Percentiles rank a stretch among this genome's conserved stretches.
Evolutionary conservation across 2,113 vertebrate genomes (phyloP).

Genomic region (Anguilla japonica): DNA sequence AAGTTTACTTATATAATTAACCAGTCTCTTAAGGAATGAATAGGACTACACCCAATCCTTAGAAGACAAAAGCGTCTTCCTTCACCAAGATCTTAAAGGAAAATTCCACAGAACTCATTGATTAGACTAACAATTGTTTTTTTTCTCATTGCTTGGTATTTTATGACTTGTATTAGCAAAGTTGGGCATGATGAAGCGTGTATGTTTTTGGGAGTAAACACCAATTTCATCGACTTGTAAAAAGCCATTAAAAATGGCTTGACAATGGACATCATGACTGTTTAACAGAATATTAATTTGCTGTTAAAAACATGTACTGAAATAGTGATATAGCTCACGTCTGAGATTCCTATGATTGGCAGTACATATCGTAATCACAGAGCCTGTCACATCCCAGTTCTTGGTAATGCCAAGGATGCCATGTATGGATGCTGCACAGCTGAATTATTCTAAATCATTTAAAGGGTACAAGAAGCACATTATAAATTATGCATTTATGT

Average conservation of each 20-base stretch:
- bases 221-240: too few species aligned
- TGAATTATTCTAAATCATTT: background rate
- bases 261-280: too few species aligned
- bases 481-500: background rate
- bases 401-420: background rate
- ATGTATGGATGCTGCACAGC: background rate
- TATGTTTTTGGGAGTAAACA: background rate
- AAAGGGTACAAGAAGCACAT: too few species aligned
- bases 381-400: background rate
- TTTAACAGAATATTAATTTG: too few species aligned
- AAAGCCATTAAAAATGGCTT: too few species aligned
- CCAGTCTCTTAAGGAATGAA: background rate
- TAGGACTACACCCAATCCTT: background rate
- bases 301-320: too few species aligned
- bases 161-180: background rate
- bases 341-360: too few species aligned
- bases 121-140: background rate
- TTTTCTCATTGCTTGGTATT: background rate
- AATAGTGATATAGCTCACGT: too few species aligned
- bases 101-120: background rate
- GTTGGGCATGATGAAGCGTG: background rate
- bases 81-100: background rate
- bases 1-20: background rate
- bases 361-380: too few species aligned
- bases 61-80: background rate